These are phyloP conservation scores for Balearica regulorum DNA, from an alignment of 2,797 vertebrate genomes.

Conservation along the genomic window DNA sequence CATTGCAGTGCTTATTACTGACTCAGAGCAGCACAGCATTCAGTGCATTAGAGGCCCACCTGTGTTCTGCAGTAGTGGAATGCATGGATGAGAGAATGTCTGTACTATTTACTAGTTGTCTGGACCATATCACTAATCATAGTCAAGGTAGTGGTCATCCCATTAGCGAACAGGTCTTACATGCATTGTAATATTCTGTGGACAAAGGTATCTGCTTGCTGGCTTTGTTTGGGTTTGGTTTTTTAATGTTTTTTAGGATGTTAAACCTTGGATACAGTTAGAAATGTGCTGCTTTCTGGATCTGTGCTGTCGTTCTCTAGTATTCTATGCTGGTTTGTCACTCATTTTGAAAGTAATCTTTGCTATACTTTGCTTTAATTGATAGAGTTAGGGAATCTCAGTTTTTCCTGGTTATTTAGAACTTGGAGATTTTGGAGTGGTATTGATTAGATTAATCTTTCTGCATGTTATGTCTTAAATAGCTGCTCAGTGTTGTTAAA, in stretches of 20 bases:
- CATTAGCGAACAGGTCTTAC: background rate
- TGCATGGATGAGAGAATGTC: background rate
- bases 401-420: background rate
- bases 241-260: background rate
- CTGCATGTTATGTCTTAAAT: background rate
- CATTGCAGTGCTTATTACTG: background rate
- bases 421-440: background rate
- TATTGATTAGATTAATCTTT: background rate
- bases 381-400: background rate
- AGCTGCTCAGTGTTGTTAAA: background rate
- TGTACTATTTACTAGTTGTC: background rate
- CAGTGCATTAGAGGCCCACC: background rate
- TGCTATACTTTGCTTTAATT: background rate
- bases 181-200: background rate
- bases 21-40: accelerated
- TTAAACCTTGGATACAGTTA: background rate
- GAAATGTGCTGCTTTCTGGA: background rate
- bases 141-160: background rate
- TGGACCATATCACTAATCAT: background rate
- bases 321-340: background rate
- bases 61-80: background rate
- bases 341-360: background rate
- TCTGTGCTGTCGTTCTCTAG: background rate
- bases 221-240: no score
- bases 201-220: background rate